Base-by-base conservation (phyloP, 2,888 invertebrate species). In the Nomada hirtipes region DNA sequence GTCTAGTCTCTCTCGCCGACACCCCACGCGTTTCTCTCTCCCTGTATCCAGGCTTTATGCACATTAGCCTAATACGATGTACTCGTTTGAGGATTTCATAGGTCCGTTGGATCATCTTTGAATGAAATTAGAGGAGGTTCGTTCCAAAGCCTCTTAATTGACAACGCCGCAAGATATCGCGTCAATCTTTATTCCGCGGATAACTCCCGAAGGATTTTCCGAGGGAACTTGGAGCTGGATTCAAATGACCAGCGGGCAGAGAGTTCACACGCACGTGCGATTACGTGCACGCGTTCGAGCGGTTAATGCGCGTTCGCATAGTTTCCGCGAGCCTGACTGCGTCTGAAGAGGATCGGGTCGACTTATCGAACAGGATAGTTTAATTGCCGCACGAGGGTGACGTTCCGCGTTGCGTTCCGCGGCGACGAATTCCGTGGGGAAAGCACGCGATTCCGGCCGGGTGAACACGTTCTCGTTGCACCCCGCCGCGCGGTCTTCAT, bases 1-100 rank as follows among this genome's bases (percentile, higher is more conserved):
- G 72, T 79, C 82, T 85, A 80, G 78, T 87, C 78, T 82, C 78
- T 79, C 76, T 69, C 64, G 47, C 70, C 65, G 70, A 61, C 77
- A 70, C 77, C 70, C 82, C 77, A 61, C 81, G 63, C 81, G 71
- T 59, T 71, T 71, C 72, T 77, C 72, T 74, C 67, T 76, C 36
- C 74, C 71, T 68, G 44, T 55, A 15, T 52, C 52, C 74, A 36
- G 67, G 59, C 82, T 83, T 86, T 83, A 86, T 79, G 84, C 76
- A 79, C 79, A 90, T 91, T 90, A 90, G 88, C 86, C 83, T 89
- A 90, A 89, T 86, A 85, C 82, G 83, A 67, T 65, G 55, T 15
- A 52, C 68, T 76, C 72, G 59, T 55, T 36, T 50, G 67, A 83
- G 44, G 60, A 82, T 82, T 80, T 82, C 85, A 64, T 65, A 60